A percentile compares a stretch with the other conserved stretches of the same genome.
Evolutionary conservation across 2,113 vertebrate genomes (phyloP).

Genomic region (Heterochromis multidens): DNA sequence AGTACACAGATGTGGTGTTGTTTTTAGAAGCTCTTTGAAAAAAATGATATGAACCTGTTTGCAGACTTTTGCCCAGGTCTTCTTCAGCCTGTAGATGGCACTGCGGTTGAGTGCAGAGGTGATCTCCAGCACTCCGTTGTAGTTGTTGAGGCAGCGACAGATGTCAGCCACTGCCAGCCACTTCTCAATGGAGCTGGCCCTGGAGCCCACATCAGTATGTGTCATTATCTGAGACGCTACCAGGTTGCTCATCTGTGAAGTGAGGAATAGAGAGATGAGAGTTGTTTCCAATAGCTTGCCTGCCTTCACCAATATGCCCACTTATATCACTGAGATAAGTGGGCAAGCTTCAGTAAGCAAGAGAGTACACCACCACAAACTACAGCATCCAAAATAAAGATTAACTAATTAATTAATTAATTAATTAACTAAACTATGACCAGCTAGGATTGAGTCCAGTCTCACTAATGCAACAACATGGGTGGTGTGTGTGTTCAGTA

Average conservation of each 20-base stretch:
- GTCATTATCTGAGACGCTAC: conserved; percentile 97
- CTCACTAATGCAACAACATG: too few species aligned
- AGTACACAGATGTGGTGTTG: neutral
- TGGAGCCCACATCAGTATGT: conserved; percentile 85
- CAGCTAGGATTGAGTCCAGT: too few species aligned
- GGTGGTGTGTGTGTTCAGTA: too few species aligned
- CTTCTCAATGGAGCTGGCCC: conserved; percentile 92
- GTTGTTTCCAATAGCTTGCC: neutral
- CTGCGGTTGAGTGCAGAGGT: conserved; percentile 97
- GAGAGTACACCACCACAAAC: neutral
- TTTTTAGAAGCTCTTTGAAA: neutral
- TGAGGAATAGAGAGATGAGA: neutral
- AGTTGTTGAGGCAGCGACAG: conserved; percentile 96
- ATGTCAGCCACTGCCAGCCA: conserved; percentile 97
- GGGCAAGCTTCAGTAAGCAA: neutral
- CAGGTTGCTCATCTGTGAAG: conserved; percentile 93
- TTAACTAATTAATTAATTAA: too few species aligned
- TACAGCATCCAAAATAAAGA: neutral
- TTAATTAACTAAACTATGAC: too few species aligned
- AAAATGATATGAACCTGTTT: conserved; percentile 81
- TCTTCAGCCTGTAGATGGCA: conserved; percentile 97
- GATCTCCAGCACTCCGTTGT: conserved; percentile 97
- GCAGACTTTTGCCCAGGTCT: conserved; percentile 97
- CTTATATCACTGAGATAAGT: neutral
- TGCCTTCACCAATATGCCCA: neutral